Percentiles rank a stretch among this genome's conserved stretches.
These are phyloP conservation scores for Porphyrio hochstetteri DNA, from an alignment of 2,113 vertebrate species.

Conservation along the genomic window DNA sequence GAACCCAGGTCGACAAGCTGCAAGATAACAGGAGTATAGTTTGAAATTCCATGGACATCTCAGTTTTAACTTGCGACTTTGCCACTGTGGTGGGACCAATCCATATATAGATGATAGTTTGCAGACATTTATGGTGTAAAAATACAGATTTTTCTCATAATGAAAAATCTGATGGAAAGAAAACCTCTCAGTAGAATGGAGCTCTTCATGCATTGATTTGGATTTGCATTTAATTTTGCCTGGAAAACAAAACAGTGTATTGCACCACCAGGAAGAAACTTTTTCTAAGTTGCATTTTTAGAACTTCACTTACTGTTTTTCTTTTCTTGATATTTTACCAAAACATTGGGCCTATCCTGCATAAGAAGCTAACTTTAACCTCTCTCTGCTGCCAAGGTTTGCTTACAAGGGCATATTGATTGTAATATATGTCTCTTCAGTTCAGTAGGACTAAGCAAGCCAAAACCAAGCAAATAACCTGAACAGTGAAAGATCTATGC, in stretches of 20 bases:
- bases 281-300: not conserved
- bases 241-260: not conserved
- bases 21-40: conserved; percentile 43
- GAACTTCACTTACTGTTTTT: not conserved
- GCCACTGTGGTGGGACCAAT: not conserved
- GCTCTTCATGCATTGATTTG: not conserved
- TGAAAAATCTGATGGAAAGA: not conserved
- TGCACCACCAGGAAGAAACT: not conserved
- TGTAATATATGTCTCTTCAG: not conserved
- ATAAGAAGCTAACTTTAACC: not conserved
- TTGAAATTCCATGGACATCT: not conserved
- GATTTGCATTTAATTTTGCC: not conserved
- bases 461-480: not conserved
- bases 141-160: not conserved
- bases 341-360: not conserved
- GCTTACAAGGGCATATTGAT: not conserved
- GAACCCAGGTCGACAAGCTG: conserved; percentile 93
- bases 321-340: not conserved
- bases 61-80: not conserved
- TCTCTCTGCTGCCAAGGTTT: not conserved
- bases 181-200: not conserved
- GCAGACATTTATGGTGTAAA: not conserved
- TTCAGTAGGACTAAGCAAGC: not conserved
- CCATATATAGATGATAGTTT: not conserved
- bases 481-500: not conserved